Conservation (phyloP, 2,888 invertebrate genomes). For the Microplitis deprimator region DNA sequence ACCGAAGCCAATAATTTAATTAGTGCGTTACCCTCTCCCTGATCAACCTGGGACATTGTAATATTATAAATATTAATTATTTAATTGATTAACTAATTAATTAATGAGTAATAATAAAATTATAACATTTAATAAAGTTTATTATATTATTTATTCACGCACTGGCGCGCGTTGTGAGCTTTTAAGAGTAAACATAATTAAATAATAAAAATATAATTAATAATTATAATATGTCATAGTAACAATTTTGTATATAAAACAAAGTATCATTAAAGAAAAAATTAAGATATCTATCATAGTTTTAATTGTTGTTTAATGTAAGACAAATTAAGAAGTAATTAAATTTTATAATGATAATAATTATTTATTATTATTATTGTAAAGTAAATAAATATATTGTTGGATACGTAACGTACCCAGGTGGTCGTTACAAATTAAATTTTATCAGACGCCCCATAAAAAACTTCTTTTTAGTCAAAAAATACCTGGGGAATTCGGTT, state of each 20-base stretch:
- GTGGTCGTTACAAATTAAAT: too few species aligned
- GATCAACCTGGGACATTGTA: conserved; percentile 51
- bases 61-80: conserved; percentile 3
- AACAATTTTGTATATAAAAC: conserved; percentile 51
- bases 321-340: not conserved
- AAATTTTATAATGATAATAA: not conserved
- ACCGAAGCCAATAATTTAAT: conserved; percentile 8
- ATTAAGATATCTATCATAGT: not conserved
- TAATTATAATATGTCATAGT: conserved; percentile 57
- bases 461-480: too few species aligned
- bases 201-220: not conserved
- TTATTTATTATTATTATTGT: not conserved
- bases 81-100: not conserved
- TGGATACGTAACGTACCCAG: conserved; percentile 6
- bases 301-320: conserved; percentile 10
- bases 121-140: conserved; percentile 60
- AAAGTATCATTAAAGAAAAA: conserved; percentile 5
- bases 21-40: conserved; percentile 47
- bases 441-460: too few species aligned
- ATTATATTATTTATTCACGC: conserved; percentile 62
- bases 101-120: conserved; percentile 47
- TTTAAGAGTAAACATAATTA: conserved; percentile 32
- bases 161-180: conserved; percentile 58
- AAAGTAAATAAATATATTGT: not conserved
- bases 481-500: too few species aligned